Evolutionary conservation across 2,797 vertebrate genomes (phyloP).

Genomic region (Neosalanx taihuensis): DNA sequence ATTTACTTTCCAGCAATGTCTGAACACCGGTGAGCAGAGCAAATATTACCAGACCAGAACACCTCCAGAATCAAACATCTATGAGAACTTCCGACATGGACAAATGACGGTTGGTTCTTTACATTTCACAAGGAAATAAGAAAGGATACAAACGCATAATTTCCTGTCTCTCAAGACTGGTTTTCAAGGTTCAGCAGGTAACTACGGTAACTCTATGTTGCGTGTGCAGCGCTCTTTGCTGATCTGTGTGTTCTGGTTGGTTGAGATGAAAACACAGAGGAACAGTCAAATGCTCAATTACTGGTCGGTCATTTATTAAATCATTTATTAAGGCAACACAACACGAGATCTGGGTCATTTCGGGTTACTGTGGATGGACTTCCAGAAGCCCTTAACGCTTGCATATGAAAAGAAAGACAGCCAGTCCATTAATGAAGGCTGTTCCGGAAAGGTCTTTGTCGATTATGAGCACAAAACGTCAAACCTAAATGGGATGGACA

Average conservation of each 20-base stretch:
- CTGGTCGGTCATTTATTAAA: constrained; percentile 63
- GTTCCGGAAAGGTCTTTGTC: constrained; percentile 62
- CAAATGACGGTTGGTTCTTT: too few species aligned
- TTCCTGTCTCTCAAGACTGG: neutral
- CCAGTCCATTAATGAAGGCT: constrained; percentile 72
- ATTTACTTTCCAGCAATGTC: neutral
- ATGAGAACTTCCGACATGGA: neutral
- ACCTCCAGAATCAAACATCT: neutral
- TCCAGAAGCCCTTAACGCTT: constrained; percentile 80
- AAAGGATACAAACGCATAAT: neutral
- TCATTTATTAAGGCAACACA: constrained; percentile 80
- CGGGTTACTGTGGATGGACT: constrained; percentile 92
- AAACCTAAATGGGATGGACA: constrained; percentile 34
- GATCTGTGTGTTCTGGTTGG: constrained; percentile 31
- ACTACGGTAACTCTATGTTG: neutral
- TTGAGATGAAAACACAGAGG: constrained; percentile 28
- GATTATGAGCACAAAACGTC: constrained; percentile 63
- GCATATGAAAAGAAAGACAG: constrained; percentile 72
- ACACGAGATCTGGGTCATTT: constrained; percentile 75
- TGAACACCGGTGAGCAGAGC: too few species aligned
- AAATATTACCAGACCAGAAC: too few species aligned
- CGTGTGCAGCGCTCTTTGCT: constrained; percentile 7
- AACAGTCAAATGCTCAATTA: constrained; percentile 50
- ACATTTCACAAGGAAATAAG: too few species aligned
- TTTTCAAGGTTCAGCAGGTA: neutral